Percentiles rank a stretch among this genome's conserved stretches.
These are phyloP conservation scores for Limanda limanda DNA, from an alignment of 2,113 vertebrate genomes.

Conservation along the genomic window DNA sequence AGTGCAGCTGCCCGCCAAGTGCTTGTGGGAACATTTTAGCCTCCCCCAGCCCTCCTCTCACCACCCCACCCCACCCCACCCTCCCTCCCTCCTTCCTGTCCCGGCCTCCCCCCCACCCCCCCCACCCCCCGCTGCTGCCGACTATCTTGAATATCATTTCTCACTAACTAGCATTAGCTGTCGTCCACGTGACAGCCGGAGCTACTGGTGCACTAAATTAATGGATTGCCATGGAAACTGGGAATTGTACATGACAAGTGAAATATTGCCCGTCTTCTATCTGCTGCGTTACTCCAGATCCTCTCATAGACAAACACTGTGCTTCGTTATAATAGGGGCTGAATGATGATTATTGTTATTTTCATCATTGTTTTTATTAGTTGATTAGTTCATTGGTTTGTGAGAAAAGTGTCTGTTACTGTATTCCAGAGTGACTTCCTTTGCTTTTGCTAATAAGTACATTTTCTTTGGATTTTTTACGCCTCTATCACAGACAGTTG, in stretches of 20 bases:
- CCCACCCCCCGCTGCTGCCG: slow-evolving; percentile 21
- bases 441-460: background rate
- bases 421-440: background rate
- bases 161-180: slow-evolving; percentile 61
- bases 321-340: background rate
- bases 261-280: slow-evolving; percentile 55
- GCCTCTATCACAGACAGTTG: background rate
- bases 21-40: slow-evolving; percentile 76
- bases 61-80: background rate
- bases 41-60: slow-evolving; percentile 33
- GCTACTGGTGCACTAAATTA: slow-evolving; percentile 70
- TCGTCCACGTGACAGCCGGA: slow-evolving; percentile 66
- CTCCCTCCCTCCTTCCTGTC: background rate
- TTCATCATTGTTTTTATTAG: background rate
- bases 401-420: background rate
- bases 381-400: background rate
- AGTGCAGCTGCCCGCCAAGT: slow-evolving; percentile 79
- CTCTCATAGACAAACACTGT: background rate
- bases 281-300: slow-evolving; percentile 22
- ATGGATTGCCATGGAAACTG: slow-evolving; percentile 79
- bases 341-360: background rate
- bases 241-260: slow-evolving; percentile 57
- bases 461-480: background rate
- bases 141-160: slow-evolving; percentile 62
- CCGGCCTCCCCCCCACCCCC: slow-evolving; percentile 14